phyloP scores from a whole-genome alignment of 2,113 vertebrate species.

The Mesembrinibis cayennensis region DNA sequence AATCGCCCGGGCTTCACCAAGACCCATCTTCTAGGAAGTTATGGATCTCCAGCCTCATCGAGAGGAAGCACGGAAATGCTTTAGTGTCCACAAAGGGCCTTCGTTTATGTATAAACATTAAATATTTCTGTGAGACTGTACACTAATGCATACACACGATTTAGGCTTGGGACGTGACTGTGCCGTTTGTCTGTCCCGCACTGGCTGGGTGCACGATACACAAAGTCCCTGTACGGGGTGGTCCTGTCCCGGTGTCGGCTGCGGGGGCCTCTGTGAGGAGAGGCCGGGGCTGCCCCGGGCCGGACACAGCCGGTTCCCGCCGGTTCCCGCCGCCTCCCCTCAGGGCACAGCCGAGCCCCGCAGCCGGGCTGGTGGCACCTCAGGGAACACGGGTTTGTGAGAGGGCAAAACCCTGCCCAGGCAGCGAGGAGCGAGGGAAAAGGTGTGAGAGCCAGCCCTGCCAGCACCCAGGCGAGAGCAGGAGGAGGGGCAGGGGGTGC shows the following conservation, averaged over 20 bases:
- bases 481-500: no score
- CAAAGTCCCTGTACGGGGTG: background rate
- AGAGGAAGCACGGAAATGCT: background rate
- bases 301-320: background rate
- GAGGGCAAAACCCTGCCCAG: background rate
- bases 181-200: background rate
- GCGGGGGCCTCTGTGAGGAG: background rate
- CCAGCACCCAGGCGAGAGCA: background rate
- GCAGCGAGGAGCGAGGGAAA: no score
- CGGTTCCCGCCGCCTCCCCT: no score
- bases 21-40: background rate
- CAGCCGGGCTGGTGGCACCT: background rate
- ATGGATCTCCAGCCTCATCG: background rate
- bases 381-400: background rate
- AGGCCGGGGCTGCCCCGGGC: no score
- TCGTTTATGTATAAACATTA: background rate
- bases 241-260: background rate
- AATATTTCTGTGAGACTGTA: background rate
- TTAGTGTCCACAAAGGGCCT: background rate
- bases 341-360: background rate
- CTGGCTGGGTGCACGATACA: background rate
- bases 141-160: accelerated
- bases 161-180: background rate
- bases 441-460: background rate
- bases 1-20: accelerated